A percentile compares a stretch with the other conserved stretches of the same genome.
These are phyloP conservation scores for Leptinotarsa undecemlineata DNA, from an alignment of 1,140 invertebrate genomes.

Conservation along the genomic window DNA sequence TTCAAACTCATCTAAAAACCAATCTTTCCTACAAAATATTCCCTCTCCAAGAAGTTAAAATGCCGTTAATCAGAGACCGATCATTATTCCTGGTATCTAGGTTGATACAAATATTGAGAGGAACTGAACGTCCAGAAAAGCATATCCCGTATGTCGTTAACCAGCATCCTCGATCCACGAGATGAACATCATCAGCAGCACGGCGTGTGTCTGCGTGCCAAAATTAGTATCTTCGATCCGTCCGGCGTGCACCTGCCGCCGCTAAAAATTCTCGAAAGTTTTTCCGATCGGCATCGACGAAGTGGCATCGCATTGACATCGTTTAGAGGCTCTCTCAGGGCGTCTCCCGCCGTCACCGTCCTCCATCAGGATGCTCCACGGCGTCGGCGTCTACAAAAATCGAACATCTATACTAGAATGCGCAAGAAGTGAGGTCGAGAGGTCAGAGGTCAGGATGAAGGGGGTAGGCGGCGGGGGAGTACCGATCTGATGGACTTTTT, in stretches of 20 bases:
- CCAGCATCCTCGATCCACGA: background rate
- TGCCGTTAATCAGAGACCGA: too few species aligned
- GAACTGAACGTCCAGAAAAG: too few species aligned
- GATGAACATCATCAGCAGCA: background rate
- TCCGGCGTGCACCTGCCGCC: background rate
- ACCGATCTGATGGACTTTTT: slow-evolving; percentile 46
- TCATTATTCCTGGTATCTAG: too few species aligned
- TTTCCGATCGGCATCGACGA: slow-evolving; percentile 1
- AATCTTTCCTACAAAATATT: too few species aligned
- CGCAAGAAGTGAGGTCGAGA: slow-evolving; percentile 47
- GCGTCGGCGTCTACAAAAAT: slow-evolving; percentile 49
- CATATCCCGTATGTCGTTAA: background rate
- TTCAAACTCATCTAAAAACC: too few species aligned
- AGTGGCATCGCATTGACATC: slow-evolving; percentile 21
- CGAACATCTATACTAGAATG: slow-evolving; percentile 50
- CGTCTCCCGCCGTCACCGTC: slow-evolving; percentile 41
- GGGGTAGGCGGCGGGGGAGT: slow-evolving; percentile 22
- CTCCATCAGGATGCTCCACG: slow-evolving; percentile 36
- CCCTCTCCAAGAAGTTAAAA: too few species aligned
- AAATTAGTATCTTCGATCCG: background rate
- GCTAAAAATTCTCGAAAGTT: slow-evolving; percentile 1
- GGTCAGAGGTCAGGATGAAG: slow-evolving; percentile 41
- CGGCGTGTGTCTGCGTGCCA: background rate
- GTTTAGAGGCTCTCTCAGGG: slow-evolving; percentile 34
- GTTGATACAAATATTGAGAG: too few species aligned